Evolutionary conservation across 37 sponge, comb jelly and placozoan genomes (phyloP).

Genomic region (Theonella swinhoei): DNA sequence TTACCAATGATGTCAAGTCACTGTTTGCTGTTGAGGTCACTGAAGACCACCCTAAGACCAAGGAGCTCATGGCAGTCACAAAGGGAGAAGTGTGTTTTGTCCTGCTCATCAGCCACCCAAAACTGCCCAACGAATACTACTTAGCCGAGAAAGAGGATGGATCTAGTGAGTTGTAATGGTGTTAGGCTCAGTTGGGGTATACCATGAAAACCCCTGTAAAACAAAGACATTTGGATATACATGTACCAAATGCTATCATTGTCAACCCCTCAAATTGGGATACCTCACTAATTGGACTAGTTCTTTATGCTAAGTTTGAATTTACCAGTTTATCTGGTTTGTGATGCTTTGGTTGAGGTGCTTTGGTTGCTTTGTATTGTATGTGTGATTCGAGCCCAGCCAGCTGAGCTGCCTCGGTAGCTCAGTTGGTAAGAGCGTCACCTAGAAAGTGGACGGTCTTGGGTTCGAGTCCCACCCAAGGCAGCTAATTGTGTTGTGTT

Average conservation of each 20-base stretch:
- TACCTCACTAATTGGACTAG: no score
- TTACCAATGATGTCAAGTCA: slow-evolving; percentile 24
- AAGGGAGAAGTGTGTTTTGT: slow-evolving; percentile 40
- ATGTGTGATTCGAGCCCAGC: no score
- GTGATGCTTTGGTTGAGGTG: no score
- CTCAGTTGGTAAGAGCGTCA: no score
- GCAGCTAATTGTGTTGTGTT: no score
- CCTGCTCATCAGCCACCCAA: slow-evolving; percentile 57
- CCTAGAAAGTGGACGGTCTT: no score
- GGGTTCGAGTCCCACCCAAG: no score
- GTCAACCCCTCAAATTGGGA: neutral
- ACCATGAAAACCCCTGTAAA: neutral
- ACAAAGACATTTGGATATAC: neutral
- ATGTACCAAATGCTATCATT: neutral
- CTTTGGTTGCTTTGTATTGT: no score
- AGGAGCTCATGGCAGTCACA: slow-evolving; percentile 37
- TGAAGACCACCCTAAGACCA: slow-evolving; percentile 29
- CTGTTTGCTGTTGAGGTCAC: slow-evolving; percentile 40
- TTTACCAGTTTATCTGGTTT: no score
- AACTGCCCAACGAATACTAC: slow-evolving; percentile 52
- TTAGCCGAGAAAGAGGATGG: slow-evolving; percentile 74
- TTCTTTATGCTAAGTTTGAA: no score
- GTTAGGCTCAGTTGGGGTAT: neutral
- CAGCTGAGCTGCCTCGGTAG: no score
- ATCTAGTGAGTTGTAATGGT: slow-evolving; percentile 16